Conservation (phyloP, 2,113 vertebrate genomes). For the Alexandromys fortis region DNA sequence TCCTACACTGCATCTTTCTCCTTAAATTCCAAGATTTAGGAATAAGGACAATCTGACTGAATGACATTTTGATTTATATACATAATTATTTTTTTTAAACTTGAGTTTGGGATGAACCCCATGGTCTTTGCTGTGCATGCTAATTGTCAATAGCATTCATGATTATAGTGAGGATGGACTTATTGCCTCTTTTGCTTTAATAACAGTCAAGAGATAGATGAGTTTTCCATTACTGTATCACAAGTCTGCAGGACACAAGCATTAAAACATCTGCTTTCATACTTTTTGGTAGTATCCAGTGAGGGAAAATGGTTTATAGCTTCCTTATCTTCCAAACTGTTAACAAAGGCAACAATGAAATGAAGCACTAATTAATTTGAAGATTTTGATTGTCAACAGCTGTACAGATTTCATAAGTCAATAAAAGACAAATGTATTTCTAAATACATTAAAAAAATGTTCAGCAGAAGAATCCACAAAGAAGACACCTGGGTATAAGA, state of each 20-base stretch:
- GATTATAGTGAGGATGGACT: neutral
- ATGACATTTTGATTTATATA: neutral
- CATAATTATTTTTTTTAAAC: neutral
- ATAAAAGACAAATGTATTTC: neutral
- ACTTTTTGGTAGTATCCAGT: neutral
- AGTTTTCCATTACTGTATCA: neutral
- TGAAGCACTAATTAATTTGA: neutral
- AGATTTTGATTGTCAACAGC: neutral
- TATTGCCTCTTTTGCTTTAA: neutral
- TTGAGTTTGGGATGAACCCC: neutral
- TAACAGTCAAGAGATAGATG: neutral
- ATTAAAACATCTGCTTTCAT: neutral
- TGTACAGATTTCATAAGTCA: neutral
- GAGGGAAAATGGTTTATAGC: neutral
- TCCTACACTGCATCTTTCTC: neutral
- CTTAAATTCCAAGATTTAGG: neutral
- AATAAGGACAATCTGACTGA: neutral
- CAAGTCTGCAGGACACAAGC: neutral
- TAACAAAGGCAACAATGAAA: neutral
- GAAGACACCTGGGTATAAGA: neutral
- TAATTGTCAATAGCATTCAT: neutral
- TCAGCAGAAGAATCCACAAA: neutral
- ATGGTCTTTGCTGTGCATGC: neutral
- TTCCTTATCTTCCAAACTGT: neutral
- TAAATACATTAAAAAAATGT: neutral